Evolutionary conservation across 2,888 invertebrate species (phyloP).

Genomic region (Drosophila merina): DNA sequence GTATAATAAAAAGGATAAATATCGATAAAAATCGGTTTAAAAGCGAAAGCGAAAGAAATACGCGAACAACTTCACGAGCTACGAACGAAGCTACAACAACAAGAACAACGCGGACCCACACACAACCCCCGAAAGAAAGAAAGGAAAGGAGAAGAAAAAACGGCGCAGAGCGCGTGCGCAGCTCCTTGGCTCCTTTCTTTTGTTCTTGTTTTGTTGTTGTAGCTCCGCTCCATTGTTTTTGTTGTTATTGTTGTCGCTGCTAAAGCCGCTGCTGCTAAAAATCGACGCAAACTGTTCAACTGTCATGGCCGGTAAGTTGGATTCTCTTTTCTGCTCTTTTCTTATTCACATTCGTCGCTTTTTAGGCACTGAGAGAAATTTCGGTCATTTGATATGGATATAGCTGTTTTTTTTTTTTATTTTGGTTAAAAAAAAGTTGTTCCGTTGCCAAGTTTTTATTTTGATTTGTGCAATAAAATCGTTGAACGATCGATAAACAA

Average conservation of each 20-base stretch:
- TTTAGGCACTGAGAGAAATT: neutral
- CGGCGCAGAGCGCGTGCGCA: slow-evolving; percentile 45
- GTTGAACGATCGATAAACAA: slow-evolving; percentile 50
- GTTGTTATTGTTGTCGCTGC: slow-evolving; percentile 55
- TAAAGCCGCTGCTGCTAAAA: slow-evolving; percentile 53
- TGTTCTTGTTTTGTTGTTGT: slow-evolving; percentile 56
- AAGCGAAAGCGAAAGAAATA: slow-evolving; percentile 11
- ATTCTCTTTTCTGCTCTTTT: slow-evolving; percentile 15
- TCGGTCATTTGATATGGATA: neutral
- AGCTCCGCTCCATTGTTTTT: slow-evolving; percentile 48
- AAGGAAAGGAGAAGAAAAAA: slow-evolving; percentile 20
- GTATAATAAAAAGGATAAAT: slow-evolving; percentile 49
- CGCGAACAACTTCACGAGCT: slow-evolving; percentile 2
- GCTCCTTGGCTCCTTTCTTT: slow-evolving; percentile 65
- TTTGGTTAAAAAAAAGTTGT: neutral
- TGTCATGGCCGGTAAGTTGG: slow-evolving; percentile 92
- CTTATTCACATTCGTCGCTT: slow-evolving; percentile 18
- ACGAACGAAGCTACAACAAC: slow-evolving; percentile 32
- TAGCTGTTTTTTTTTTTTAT: too few species aligned
- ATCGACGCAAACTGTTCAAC: slow-evolving; percentile 84
- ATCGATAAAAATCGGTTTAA: slow-evolving; percentile 15
- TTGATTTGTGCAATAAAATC: slow-evolving; percentile 34
- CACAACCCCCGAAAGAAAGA: slow-evolving; percentile 37
- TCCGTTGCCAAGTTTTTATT: slow-evolving; percentile 31
- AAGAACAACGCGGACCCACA: slow-evolving; percentile 27